A percentile compares a stretch with the other conserved stretches of the same genome.
phyloP scores from a whole-genome alignment of 2,888 invertebrate species.

The Toxonevra muliebris region DNA sequence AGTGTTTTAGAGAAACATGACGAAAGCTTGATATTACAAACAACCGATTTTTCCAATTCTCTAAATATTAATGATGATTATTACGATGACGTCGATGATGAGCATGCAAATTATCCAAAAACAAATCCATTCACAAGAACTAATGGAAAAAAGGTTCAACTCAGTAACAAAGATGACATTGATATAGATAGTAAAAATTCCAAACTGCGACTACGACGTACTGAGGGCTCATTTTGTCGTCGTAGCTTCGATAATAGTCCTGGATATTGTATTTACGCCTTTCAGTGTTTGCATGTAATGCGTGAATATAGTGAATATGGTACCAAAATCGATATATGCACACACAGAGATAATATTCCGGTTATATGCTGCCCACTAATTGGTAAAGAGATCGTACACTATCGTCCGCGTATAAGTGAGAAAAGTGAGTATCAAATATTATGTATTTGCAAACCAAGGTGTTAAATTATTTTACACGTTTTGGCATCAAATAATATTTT shows the following conservation, averaged over 20 bases:
- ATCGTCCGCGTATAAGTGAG: conserved; percentile 53
- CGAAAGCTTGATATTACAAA: too few relatives aligned
- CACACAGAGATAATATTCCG: conserved; percentile 54
- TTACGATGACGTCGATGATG: neutral
- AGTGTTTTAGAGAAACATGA: too few relatives aligned
- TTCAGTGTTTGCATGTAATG: conserved; percentile 59
- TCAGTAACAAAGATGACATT: too few relatives aligned
- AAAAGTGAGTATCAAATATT: conserved; percentile 47
- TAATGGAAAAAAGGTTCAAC: too few relatives aligned
- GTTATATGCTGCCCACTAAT: conserved; percentile 63
- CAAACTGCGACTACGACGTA: conserved; percentile 21
- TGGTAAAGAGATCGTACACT: conserved; percentile 51
- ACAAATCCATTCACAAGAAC: too few relatives aligned
- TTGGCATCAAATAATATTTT: too few relatives aligned
- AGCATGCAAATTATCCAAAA: neutral
- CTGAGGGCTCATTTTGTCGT: conserved; percentile 59
- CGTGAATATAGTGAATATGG: conserved; percentile 58
- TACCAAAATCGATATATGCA: conserved; percentile 54
- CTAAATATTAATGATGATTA: too few relatives aligned
- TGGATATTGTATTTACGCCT: conserved; percentile 60
- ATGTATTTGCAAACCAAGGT: neutral
- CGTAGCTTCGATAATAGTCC: conserved; percentile 59
- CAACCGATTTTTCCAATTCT: neutral
- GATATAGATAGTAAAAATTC: too few relatives aligned
- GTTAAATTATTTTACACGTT: too few relatives aligned